Base-by-base conservation (phyloP, 2,888 invertebrate species). In the Drosophila merina region DNA sequence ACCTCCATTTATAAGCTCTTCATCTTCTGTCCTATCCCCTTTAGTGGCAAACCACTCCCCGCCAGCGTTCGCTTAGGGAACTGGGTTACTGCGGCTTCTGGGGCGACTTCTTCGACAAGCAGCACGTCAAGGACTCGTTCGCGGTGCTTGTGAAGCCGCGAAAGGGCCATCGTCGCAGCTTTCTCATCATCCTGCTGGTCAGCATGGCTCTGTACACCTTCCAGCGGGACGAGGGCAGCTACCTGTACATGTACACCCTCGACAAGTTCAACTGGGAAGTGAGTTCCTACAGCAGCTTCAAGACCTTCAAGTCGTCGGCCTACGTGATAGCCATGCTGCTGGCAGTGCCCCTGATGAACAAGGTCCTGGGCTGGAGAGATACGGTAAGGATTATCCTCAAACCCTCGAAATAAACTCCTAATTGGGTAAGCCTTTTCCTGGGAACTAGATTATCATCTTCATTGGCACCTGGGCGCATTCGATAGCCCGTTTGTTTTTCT, bases 201-300 rank as follows among this genome's bases (percentile, higher is more conserved):
- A 93, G 95, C 14, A 96, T 96, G 96, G 94, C 94, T 0, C 92
- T 96, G 52, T 97, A 96, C 81, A 96, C 96, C 51, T 96, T 96
- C 88, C 96, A 96, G 90, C 93, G 96, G 88, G 97, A 97, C 88
- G 97, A 97, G 87, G 94, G 94, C 73, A 94, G 94, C 20, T 95
- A 96, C 87, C 93, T 95, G 85, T 96, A 94, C 78, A 90, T 97
- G 51, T 97, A 96, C 88, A 95, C 96, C 0, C 94, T 94, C 55
- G 92, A 94, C 36, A 94, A 95, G 38, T 95, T 97, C 83, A 90
- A 94, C 59, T 97, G 97, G 97, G 93, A 94, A 48, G 92, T 95
- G 1, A 91, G 93, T 0, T 92, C 93, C 9, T 96, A 94, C 88
- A 97, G 97, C 83, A 93, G 93, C 74, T 97, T 96, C 81, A 93